phyloP scores from a whole-genome alignment of 2,113 vertebrate species.

The Climacteris rufus region DNA sequence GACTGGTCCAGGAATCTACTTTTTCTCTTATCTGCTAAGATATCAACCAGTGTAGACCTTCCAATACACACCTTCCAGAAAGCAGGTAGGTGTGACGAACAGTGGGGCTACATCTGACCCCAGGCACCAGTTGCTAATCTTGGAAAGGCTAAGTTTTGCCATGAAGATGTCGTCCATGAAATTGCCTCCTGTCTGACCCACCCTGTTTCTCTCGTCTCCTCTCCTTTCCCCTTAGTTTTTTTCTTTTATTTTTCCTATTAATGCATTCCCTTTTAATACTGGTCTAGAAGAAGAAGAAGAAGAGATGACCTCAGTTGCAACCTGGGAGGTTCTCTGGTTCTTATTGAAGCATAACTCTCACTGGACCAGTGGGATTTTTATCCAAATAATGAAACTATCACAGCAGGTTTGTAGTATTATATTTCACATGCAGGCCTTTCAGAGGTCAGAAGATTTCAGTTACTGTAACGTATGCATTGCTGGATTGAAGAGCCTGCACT shows the following conservation, averaged over 20 bases:
- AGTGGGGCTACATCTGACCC: not conserved
- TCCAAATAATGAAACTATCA: constrained; percentile 28
- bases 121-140: not conserved
- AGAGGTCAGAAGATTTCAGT: constrained; percentile 9
- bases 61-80: not conserved
- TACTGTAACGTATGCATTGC: not conserved
- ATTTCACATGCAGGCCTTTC: not conserved
- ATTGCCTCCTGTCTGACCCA: not conserved
- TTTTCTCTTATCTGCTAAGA: not conserved
- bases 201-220: not conserved
- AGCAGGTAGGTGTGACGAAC: not conserved
- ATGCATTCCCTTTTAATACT: not conserved
- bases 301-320: not conserved
- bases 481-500: not conserved
- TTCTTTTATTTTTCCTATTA: not conserved
- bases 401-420: not conserved
- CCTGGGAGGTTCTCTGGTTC: not conserved
- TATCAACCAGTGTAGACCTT: not conserved
- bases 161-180: not conserved
- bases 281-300: not conserved
- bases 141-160: not conserved
- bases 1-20: not conserved
- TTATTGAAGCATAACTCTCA: not conserved
- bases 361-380: not conserved
- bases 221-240: not conserved